Percentiles rank a stretch among this genome's conserved stretches.
phyloP scores from a whole-genome alignment of 1,140 invertebrate species.

The Cataglyphis hispanica region DNA sequence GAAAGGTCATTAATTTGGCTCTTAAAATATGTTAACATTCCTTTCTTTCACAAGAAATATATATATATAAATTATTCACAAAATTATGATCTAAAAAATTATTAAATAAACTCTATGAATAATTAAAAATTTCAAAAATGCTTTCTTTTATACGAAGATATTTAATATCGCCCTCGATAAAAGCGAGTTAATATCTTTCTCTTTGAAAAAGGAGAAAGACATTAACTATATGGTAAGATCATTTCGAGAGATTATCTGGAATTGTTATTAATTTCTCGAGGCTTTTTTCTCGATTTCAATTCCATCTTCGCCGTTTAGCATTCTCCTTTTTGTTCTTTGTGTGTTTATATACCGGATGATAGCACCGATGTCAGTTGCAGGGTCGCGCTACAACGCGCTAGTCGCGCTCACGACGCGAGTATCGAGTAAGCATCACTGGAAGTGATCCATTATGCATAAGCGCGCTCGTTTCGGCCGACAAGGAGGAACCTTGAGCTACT shows the following conservation, averaged over 20 bases:
- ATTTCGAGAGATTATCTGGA: too few species aligned
- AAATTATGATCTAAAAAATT: not conserved
- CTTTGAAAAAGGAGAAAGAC: too few species aligned
- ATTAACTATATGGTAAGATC: too few species aligned
- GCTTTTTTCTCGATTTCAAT: too few species aligned
- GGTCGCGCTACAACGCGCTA: not conserved
- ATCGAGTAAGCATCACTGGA: slow-evolving; percentile 48
- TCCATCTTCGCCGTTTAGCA: too few species aligned
- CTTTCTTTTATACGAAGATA: too few species aligned
- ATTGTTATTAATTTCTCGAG: too few species aligned
- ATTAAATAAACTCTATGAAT: not conserved
- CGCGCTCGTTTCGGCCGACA: slow-evolving; percentile 51
- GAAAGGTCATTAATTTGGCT: not conserved
- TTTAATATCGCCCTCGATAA: too few species aligned
- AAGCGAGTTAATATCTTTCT: too few species aligned
- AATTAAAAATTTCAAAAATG: too few species aligned
- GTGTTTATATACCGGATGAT: not conserved
- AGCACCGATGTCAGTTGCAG: not conserved
- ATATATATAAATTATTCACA: not conserved
- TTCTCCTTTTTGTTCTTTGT: too few species aligned
- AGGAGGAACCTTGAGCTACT: slow-evolving; percentile 52
- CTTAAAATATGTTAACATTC: not conserved
- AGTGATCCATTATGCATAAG: slow-evolving; percentile 61
- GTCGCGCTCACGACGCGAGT: not conserved
- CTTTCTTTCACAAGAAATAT: too few species aligned